phyloP scores from a whole-genome alignment of 2,888 invertebrate genomes.

The Eumerus sabulonum region DNA sequence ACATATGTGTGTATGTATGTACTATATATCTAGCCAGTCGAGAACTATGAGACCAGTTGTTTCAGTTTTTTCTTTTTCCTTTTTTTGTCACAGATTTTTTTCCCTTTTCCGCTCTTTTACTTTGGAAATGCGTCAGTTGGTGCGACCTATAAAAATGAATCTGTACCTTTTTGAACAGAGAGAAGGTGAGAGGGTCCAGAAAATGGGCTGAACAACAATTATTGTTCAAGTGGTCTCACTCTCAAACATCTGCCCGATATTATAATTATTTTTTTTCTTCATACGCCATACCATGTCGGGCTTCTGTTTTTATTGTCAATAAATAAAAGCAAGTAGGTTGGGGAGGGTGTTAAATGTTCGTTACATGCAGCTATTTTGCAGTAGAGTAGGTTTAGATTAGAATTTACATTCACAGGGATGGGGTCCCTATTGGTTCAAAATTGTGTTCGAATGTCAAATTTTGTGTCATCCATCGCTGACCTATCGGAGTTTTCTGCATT shows the following conservation, averaged over 20 bases:
- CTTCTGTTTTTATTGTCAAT: conserved; percentile 31
- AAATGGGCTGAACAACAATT: conserved; percentile 63
- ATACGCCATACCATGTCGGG: no score
- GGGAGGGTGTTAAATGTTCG: no score
- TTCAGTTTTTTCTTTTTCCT: conserved; percentile 21
- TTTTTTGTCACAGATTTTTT: no score
- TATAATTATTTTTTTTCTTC: conserved; percentile 51
- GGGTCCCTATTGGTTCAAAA: no score
- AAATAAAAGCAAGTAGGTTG: conserved; percentile 12
- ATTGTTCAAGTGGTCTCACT: conserved; percentile 58
- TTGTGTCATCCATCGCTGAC: no score
- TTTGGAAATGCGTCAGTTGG: conserved; percentile 48
- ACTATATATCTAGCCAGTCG: conserved; percentile 32
- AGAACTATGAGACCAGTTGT: conserved; percentile 20
- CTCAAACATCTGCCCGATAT: conserved; percentile 65
- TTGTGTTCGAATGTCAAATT: no score
- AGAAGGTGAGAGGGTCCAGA: conserved; percentile 34
- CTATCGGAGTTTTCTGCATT: no score
- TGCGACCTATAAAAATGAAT: conserved; percentile 51
- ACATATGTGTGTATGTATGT: conserved; percentile 43
- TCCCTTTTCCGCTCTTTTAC: no score
- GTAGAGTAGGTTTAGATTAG: no score
- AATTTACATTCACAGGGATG: no score
- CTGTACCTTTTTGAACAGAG: conserved; percentile 3
- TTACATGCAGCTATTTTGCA: no score